Percentiles rank a stretch among this genome's conserved stretches.
These are phyloP conservation scores for Cyanoderma ruficeps DNA, from an alignment of 2,113 vertebrate species.

Conservation along the genomic window DNA sequence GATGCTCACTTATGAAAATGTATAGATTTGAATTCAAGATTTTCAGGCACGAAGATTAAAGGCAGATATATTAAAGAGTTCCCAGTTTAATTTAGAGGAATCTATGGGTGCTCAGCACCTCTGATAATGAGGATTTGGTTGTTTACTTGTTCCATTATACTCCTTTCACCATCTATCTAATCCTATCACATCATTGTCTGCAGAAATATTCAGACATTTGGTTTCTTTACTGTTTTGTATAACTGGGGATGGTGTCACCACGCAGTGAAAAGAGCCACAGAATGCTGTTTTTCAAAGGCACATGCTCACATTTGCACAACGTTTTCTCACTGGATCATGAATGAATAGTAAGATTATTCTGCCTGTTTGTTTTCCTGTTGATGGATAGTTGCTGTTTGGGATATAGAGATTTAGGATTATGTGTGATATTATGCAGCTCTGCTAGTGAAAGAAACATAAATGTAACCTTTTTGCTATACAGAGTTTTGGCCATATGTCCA, in stretches of 20 bases:
- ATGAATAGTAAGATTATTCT: conserved; percentile 57
- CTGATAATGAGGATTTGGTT: conserved; percentile 1
- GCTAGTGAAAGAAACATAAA: background rate
- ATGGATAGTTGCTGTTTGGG: background rate
- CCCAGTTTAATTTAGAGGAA: background rate
- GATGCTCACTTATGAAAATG: conserved; percentile 6
- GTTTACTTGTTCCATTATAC: conserved; percentile 52
- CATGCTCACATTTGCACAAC: background rate
- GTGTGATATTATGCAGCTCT: background rate
- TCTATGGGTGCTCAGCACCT: background rate
- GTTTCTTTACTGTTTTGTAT: conserved; percentile 55
- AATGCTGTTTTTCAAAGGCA: conserved; percentile 36
- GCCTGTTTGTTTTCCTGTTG: background rate
- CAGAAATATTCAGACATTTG: background rate
- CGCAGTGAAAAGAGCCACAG: conserved; percentile 48
- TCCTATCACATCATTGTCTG: conserved; percentile 37
- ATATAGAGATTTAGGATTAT: background rate
- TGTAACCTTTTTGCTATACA: background rate
- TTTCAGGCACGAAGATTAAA: conserved; percentile 7
- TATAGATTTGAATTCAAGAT: background rate
- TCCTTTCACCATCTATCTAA: conserved; percentile 47
- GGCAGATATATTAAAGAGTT: background rate
- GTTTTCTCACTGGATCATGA: background rate
- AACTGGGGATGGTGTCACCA: conserved; percentile 51
- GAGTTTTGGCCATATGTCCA: background rate